phyloP scores from a whole-genome alignment of 2,113 vertebrate genomes.

The Sceloporus undulatus region DNA sequence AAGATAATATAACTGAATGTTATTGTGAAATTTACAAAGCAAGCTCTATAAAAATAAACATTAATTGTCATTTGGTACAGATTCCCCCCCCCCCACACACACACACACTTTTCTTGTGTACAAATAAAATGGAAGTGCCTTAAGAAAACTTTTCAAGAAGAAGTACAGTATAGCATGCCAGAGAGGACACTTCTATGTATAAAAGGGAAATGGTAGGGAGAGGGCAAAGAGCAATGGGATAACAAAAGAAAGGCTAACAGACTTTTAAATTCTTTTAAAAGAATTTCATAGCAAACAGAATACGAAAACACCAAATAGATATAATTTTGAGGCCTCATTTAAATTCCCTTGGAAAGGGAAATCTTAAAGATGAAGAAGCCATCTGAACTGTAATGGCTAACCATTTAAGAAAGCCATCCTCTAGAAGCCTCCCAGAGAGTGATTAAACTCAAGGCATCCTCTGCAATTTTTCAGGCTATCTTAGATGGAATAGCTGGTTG shows the following conservation, averaged over 20 bases:
- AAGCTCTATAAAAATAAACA: not conserved
- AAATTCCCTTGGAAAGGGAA: not conserved
- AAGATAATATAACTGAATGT: no score
- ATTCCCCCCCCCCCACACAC: not conserved
- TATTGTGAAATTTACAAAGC: not conserved
- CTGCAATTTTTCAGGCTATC: not conserved
- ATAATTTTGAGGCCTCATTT: not conserved
- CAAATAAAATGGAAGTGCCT: not conserved
- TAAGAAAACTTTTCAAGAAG: not conserved
- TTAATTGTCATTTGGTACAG: not conserved
- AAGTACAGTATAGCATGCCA: no score
- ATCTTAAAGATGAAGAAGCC: not conserved
- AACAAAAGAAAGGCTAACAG: not conserved
- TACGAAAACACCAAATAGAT: not conserved
- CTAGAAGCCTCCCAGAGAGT: not conserved
- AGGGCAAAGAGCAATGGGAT: not conserved
- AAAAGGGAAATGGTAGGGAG: not conserved
- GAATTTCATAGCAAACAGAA: not conserved
- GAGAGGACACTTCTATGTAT: not conserved
- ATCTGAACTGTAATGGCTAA: not conserved
- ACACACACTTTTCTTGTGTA: not conserved
- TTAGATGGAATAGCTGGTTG: not conserved
- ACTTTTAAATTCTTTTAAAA: no score
- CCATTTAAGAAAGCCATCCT: not conserved
- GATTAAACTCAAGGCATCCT: not conserved